Base-by-base conservation (phyloP, 1,140 invertebrate species). In the Drosophila grimshawi region DNA sequence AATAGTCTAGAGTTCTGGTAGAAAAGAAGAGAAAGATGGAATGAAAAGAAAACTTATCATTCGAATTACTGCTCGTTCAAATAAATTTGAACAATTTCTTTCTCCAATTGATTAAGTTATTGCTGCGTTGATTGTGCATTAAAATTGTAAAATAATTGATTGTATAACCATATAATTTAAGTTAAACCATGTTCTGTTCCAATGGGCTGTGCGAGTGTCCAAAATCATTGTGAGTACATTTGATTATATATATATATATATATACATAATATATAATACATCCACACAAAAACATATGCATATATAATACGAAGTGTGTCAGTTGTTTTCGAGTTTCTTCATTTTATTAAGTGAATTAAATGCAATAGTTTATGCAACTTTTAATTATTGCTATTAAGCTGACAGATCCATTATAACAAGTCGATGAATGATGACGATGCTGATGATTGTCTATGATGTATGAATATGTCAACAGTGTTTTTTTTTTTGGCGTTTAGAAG, bases 171-270 rank as follows among this genome's bases (percentile, higher is more conserved):
- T 10, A 37, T 43, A 41, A 71, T 8, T 70, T 61, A 75, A 52
- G 41, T 32, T 68, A 59, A 27, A 61, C 64, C 78, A 57, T 76
- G 65, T 77, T 68, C 65, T 86, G 76, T 86, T 61, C 72, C 65
- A 76, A 52, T 76, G 83, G 83, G 83, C 83, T 86, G 83, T 86
- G 83, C 52, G 62, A 80, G 53, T 88, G 76, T 86, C 80, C 68
- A 86, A 88, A 81, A 76, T 64, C 19, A 76, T 63, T 67, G 55
- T 67, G 5, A 53, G 63, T 53, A 68, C 71, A 62, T 61, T 46
- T 59, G 27, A 51, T 19, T 66, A 66, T 45, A 59, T 39, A 57
- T 32, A 41, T 69, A 57, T 67, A 76, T 45, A 77, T 65, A 70
- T 33, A 48, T n/a, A 43, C 29, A 64, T 32, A 59, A 46, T 60